Conservation (phyloP, 2,113 vertebrate species). For the Nansenia antarctica region DNA sequence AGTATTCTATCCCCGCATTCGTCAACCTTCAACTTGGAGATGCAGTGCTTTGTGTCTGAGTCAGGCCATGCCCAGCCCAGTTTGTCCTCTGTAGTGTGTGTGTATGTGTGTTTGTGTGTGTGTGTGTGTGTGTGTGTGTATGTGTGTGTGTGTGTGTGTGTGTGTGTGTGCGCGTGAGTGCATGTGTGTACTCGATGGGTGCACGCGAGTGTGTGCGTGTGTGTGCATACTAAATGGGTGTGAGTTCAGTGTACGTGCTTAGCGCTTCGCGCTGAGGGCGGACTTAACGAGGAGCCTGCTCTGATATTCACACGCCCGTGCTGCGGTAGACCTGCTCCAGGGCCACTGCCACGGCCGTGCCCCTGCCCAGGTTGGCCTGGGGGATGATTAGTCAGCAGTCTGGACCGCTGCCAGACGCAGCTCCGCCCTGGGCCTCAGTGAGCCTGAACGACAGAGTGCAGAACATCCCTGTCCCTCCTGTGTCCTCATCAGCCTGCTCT, state of each 20-base stretch:
- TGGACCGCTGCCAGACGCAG: constrained; percentile 50
- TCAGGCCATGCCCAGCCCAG: background rate
- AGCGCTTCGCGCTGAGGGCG: too few species aligned
- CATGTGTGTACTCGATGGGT: too few species aligned
- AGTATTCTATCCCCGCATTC: too few species aligned
- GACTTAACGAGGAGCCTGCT: background rate
- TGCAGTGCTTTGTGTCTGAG: background rate
- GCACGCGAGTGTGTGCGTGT: too few species aligned
- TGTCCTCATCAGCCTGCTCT: background rate
- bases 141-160: too few species aligned
- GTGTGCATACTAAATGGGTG: too few species aligned
- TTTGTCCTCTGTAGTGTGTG: background rate
- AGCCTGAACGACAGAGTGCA: background rate
- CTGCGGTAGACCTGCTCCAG: background rate
- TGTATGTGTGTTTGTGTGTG: background rate
- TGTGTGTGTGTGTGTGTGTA: too few species aligned
- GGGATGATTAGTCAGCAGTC: constrained; percentile 63
- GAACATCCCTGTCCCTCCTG: background rate
- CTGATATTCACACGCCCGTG: constrained; percentile 8
- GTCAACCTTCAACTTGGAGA: too few species aligned
- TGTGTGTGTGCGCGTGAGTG: too few species aligned
- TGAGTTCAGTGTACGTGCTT: constrained; percentile 1
- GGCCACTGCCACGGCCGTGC: constrained; percentile 12
- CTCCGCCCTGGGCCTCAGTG: constrained; percentile 31
- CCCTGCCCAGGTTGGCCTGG: constrained; percentile 37